Evolutionary conservation across 2,113 vertebrate genomes (phyloP).

Genomic region (Gracilinanus agilis): DNA sequence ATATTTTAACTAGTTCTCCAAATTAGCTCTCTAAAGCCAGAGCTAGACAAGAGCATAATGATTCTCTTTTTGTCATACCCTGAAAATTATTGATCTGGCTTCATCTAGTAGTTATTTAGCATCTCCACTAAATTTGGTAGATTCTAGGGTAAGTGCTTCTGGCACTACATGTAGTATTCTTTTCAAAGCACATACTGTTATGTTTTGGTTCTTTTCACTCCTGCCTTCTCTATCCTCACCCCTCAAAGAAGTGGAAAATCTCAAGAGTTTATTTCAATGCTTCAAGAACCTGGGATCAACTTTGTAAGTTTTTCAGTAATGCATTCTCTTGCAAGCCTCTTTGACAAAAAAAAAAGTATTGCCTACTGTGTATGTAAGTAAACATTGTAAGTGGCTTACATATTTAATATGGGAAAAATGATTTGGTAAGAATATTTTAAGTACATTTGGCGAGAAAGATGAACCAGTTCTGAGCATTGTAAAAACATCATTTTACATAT

Average conservation of each 20-base stretch:
- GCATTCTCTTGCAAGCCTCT: no score
- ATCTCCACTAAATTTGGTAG: not conserved
- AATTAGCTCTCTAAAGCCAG: not conserved
- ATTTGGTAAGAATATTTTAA: not conserved
- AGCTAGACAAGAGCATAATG: not conserved
- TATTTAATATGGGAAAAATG: not conserved
- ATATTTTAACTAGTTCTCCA: not conserved
- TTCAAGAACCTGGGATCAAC: not conserved
- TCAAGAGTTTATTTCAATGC: not conserved
- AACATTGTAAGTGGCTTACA: not conserved
- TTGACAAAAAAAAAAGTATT: no score
- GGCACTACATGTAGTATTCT: not conserved
- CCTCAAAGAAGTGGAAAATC: not conserved
- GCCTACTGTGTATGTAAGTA: not conserved
- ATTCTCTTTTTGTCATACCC: not conserved
- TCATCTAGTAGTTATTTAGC: not conserved
- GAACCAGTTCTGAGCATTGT: not conserved
- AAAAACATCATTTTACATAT: not conserved
- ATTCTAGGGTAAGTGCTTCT: not conserved
- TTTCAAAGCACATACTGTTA: not conserved
- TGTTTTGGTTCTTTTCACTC: not conserved
- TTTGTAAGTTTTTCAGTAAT: not conserved
- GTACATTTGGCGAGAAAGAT: not conserved
- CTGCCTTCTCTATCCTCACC: not conserved
- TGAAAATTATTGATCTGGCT: not conserved